These are phyloP conservation scores for Macrosoma leucophasiata DNA, from an alignment of 2,888 invertebrate genomes.

Conservation along the genomic window DNA sequence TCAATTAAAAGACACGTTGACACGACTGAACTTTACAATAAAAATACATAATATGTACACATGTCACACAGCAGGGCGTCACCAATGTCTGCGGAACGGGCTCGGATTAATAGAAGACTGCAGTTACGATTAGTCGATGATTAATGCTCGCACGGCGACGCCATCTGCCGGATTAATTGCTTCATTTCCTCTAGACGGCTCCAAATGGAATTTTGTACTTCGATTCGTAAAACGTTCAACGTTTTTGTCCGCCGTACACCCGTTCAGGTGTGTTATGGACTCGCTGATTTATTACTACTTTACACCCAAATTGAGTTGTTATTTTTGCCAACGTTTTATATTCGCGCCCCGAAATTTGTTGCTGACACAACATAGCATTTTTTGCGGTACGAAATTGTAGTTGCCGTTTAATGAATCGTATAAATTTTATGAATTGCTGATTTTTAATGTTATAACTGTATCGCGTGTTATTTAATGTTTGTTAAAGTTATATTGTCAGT, in stretches of 20 bases:
- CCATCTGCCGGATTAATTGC: slow-evolving; percentile 75
- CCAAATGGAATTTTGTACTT: slow-evolving; percentile 73
- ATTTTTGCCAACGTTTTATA: slow-evolving; percentile 28
- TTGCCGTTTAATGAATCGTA: too few species aligned
- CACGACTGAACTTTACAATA: too few species aligned
- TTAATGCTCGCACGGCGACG: slow-evolving; percentile 72
- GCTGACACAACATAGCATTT: too few species aligned
- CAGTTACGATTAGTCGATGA: slow-evolving; percentile 75
- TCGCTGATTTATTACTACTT: slow-evolving; percentile 53
- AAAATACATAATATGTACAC: too few species aligned
- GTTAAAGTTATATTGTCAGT: too few species aligned
- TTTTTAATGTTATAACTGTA: too few species aligned
- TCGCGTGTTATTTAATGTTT: too few species aligned
- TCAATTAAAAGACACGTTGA: too few species aligned
- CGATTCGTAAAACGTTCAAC: slow-evolving; percentile 55
- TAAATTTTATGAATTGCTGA: too few species aligned
- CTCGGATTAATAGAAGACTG: slow-evolving; percentile 72
- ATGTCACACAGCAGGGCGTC: too few species aligned
- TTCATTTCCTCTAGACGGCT: slow-evolving; percentile 72
- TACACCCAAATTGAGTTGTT: slow-evolving; percentile 37
- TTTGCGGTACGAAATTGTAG: too few species aligned
- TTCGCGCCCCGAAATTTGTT: slow-evolving; percentile 6
- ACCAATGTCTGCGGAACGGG: slow-evolving; percentile 41
- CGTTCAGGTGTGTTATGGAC: slow-evolving; percentile 59
- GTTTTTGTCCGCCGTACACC: slow-evolving; percentile 55